Conservation (phyloP, 2,113 vertebrate genomes). For the Rhegmatorhina hoffmannsi region DNA sequence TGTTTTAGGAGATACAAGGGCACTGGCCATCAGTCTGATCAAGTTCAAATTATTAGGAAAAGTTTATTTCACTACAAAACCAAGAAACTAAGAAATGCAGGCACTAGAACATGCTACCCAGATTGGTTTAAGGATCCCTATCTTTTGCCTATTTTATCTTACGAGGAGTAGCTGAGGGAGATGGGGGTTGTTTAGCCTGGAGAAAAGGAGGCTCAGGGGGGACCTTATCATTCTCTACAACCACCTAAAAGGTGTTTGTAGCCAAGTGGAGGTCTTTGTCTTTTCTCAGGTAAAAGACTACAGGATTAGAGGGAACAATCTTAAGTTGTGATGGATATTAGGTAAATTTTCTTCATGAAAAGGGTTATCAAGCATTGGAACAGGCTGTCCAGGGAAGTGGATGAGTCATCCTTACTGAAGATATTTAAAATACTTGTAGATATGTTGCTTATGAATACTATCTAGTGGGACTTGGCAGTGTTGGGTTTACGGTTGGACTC, state of each 20-base stretch:
- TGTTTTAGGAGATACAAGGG: neutral
- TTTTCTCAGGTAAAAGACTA: neutral
- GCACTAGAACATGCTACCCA: neutral
- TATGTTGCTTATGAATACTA: neutral
- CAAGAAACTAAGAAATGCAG: neutral
- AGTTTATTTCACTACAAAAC: neutral
- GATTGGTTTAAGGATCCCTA: neutral
- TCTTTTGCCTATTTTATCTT: neutral
- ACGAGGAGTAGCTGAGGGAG: neutral
- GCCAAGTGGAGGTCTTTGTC: accelerated
- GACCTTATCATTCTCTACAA: neutral
- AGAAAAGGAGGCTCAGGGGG: neutral
- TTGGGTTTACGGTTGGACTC: accelerated
- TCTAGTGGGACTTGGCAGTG: neutral
- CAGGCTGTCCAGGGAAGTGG: neutral
- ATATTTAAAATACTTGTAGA: neutral
- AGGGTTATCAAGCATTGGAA: neutral
- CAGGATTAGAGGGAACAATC: neutral
- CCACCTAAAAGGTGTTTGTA: neutral
- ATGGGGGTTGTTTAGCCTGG: neutral
- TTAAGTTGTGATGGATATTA: neutral
- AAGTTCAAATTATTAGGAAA: neutral
- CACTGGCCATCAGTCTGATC: neutral
- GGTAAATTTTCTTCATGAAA: neutral
- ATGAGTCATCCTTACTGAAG: neutral